Percentiles rank a stretch among this genome's conserved stretches.
Conservation (phyloP, 2,797 vertebrate species). For the Harpagifer antarcticus region DNA sequence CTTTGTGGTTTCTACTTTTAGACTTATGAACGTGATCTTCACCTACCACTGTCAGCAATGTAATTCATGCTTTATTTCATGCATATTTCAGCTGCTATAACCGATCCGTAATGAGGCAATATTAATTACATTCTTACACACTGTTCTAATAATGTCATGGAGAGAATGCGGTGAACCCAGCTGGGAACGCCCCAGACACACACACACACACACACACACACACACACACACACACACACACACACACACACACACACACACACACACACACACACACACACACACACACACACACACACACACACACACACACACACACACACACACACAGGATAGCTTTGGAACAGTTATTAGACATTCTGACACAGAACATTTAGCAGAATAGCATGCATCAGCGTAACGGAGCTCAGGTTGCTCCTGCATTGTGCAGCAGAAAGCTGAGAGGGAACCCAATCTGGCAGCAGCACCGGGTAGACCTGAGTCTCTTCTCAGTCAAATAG, state of each 20-base stretch:
- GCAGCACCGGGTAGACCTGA: slow-evolving; percentile 60
- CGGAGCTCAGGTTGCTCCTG: slow-evolving; percentile 78
- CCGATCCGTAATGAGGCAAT: neutral
- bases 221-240: slow-evolving; percentile 29
- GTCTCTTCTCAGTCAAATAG: slow-evolving; percentile 65
- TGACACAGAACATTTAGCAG: slow-evolving; percentile 76
- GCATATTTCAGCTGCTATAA: neutral
- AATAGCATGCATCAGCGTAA: slow-evolving; percentile 79
- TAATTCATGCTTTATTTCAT: neutral
- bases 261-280: slow-evolving; percentile 25
- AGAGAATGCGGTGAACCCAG: slow-evolving; percentile 34
- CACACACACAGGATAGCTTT: slow-evolving; percentile 40
- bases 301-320: slow-evolving; percentile 16
- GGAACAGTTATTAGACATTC: slow-evolving; percentile 83
- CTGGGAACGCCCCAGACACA: slow-evolving; percentile 39
- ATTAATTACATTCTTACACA: slow-evolving; percentile 7
- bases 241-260: slow-evolving; percentile 13
- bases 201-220: slow-evolving; percentile 20
- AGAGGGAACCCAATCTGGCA: slow-evolving; percentile 84
- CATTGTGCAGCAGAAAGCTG: slow-evolving; percentile 85
- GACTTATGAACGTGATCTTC: neutral
- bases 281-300: slow-evolving; percentile 29
- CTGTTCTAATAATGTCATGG: slow-evolving; percentile 57
- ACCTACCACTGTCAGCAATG: neutral
- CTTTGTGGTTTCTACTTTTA: neutral